Percentiles rank a stretch among this genome's conserved stretches.
Evolutionary conservation across 1,140 invertebrate species (phyloP).

Genomic region (Drosophila virilis): DNA sequence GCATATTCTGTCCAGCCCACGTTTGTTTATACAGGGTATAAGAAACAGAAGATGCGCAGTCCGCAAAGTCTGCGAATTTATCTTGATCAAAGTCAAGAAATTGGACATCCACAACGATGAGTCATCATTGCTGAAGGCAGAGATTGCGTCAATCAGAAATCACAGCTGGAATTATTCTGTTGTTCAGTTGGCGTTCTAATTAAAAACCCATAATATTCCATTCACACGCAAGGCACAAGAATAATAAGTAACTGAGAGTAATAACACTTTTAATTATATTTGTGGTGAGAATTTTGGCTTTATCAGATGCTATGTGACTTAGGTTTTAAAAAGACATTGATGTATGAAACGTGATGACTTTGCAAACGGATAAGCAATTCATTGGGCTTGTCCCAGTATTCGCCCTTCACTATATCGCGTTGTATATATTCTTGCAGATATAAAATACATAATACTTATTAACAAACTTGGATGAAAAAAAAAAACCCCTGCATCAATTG

Average conservation of each 20-base stretch:
- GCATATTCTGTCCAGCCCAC: background rate
- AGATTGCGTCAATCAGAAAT: constrained; percentile 52
- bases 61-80: constrained; percentile 22
- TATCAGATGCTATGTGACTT: constrained; percentile 36
- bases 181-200: constrained; percentile 52
- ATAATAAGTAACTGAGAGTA: constrained; percentile 40
- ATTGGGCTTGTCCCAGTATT: constrained; percentile 14
- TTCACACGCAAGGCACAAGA: constrained; percentile 32
- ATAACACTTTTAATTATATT: constrained; percentile 62
- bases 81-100: constrained; percentile 55
- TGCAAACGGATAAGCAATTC: constrained; percentile 17
- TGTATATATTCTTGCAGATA: constrained; percentile 8
- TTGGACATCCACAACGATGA: constrained; percentile 32
- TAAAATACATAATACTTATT: constrained; percentile 9
- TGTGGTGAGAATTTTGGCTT: constrained; percentile 38
- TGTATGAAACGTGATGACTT: constrained; percentile 38
- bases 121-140: constrained; percentile 32
- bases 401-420: background rate
- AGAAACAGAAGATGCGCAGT: constrained; percentile 32
- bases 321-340: constrained; percentile 20
- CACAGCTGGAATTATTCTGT: constrained; percentile 44
- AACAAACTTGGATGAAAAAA: constrained; percentile 6
- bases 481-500: constrained; percentile 44
- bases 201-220: constrained; percentile 48
- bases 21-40: background rate